Evolutionary conservation across 1,140 invertebrate species (phyloP).

Genomic region (Drosophila navojoa): DNA sequence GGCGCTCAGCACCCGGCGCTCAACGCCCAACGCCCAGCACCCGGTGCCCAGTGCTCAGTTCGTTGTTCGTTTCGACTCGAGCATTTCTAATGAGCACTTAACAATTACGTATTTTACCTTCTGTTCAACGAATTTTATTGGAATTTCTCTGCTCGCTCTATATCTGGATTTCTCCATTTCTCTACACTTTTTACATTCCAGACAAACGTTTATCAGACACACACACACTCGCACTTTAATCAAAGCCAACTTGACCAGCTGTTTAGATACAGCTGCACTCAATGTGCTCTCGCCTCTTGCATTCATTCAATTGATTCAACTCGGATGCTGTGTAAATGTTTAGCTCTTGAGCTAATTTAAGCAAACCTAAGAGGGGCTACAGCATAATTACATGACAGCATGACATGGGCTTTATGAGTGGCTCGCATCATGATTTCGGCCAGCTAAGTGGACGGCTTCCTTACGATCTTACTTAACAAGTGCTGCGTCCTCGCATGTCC

Average conservation of each 20-base stretch:
- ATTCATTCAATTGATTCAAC: constrained; percentile 52
- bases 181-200: constrained; percentile 21
- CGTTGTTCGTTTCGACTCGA: constrained; percentile 39
- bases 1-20: constrained; percentile 6
- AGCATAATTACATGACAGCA: constrained; percentile 37
- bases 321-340: constrained; percentile 33
- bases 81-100: constrained; percentile 80
- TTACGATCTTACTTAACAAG: constrained; percentile 47
- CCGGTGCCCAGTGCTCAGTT: neutral
- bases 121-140: constrained; percentile 25
- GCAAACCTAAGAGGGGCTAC: constrained; percentile 13
- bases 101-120: constrained; percentile 69
- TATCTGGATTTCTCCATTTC: neutral
- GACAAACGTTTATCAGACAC: constrained; percentile 41
- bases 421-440: constrained; percentile 24
- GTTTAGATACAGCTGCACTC: constrained; percentile 42
- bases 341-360: constrained; percentile 65
- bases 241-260: constrained; percentile 65
- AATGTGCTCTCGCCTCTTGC: constrained; percentile 30
- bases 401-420: constrained; percentile 18
- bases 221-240: constrained; percentile 63
- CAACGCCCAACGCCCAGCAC: neutral
- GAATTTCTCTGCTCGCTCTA: constrained; percentile 21
- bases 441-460: constrained; percentile 39
- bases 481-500: constrained; percentile 66